Evolutionary conservation across 2,888 invertebrate species (phyloP).

Genomic region (Caenorhabditis sp.): DNA sequence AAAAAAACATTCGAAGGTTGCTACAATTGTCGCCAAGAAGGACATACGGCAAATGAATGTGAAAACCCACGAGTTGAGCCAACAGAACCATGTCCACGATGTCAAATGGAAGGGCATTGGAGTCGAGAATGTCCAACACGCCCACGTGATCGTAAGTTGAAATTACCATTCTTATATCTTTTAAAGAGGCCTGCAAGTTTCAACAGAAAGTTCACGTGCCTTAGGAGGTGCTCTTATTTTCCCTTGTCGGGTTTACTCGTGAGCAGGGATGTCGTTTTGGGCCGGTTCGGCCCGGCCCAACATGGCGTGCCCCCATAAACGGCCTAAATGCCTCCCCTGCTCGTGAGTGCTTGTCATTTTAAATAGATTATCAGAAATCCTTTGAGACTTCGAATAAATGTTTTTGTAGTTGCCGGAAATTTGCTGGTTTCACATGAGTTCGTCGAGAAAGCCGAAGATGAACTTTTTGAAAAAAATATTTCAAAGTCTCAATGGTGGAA

Average conservation of each 20-base stretch:
- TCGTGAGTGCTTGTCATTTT: too few relatives aligned
- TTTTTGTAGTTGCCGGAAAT: conserved; percentile 21
- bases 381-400: too few relatives aligned
- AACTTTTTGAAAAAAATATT: conserved; percentile 16
- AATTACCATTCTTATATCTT: too few relatives aligned
- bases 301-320: too few relatives aligned
- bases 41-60: conserved; percentile 25
- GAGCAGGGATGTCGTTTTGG: too few relatives aligned
- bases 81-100: conserved; percentile 23
- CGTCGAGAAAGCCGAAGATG: conserved; percentile 5
- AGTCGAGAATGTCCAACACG: conserved; percentile 19
- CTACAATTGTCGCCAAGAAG: conserved; percentile 24
- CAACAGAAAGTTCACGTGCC: too few relatives aligned
- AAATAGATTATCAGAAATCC: too few relatives aligned
- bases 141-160: conserved; percentile 27
- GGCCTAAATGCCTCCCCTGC: too few relatives aligned
- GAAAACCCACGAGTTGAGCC: conserved; percentile 16
- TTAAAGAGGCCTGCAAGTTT: too few relatives aligned
- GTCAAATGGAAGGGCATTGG: conserved; percentile 30
- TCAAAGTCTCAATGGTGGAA: conserved; percentile 17
- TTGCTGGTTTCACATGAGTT: conserved; percentile 15
- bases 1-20: conserved; percentile 1
- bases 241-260: too few relatives aligned
- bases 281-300: too few relatives aligned
- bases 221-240: too few relatives aligned